Evolutionary conservation across 2,113 vertebrate species (phyloP).

Genomic region (Sander vitreus): DNA sequence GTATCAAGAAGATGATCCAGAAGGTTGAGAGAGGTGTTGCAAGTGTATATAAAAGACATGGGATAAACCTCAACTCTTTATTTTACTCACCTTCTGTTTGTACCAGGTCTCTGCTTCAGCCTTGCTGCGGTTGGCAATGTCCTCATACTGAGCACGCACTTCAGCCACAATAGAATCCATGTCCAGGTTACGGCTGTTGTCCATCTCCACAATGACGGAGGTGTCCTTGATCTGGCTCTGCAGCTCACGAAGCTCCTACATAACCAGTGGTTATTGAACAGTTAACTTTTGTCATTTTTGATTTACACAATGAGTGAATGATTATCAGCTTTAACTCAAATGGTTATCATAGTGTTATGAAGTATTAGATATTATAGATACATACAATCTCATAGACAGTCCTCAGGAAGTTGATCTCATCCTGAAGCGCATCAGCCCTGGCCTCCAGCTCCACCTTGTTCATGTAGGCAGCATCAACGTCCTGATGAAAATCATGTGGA

Average conservation of each 20-base stretch:
- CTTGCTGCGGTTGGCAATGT: constrained; percentile 89
- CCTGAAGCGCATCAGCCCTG: constrained; percentile 90
- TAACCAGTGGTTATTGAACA: constrained; percentile 20
- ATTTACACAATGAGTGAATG: not conserved
- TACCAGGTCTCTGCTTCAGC: constrained; percentile 89
- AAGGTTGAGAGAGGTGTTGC: not conserved
- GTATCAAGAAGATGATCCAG: not conserved
- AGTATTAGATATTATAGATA: not conserved
- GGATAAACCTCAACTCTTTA: not conserved
- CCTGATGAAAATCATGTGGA: constrained; percentile 76
- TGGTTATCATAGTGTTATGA: not conserved
- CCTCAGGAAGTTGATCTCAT: constrained; percentile 94
- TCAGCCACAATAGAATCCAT: constrained; percentile 91
- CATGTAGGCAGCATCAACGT: constrained; percentile 93
- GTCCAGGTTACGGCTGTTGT: constrained; percentile 92
- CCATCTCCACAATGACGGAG: constrained; percentile 92
- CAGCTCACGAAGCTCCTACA: constrained; percentile 88
- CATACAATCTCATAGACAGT: constrained; percentile 91
- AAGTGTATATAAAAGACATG: not conserved
- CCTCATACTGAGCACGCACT: constrained; percentile 91
- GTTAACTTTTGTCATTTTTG: not conserved
- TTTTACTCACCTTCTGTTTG: constrained; percentile 86
- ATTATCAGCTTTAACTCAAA: not conserved
- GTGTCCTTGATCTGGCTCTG: constrained; percentile 91
- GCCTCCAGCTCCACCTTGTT: constrained; percentile 95